A percentile compares a stretch with the other conserved stretches of the same genome.
Evolutionary conservation across 2,113 vertebrate species (phyloP).

Genomic region (Perccottus glenii): DNA sequence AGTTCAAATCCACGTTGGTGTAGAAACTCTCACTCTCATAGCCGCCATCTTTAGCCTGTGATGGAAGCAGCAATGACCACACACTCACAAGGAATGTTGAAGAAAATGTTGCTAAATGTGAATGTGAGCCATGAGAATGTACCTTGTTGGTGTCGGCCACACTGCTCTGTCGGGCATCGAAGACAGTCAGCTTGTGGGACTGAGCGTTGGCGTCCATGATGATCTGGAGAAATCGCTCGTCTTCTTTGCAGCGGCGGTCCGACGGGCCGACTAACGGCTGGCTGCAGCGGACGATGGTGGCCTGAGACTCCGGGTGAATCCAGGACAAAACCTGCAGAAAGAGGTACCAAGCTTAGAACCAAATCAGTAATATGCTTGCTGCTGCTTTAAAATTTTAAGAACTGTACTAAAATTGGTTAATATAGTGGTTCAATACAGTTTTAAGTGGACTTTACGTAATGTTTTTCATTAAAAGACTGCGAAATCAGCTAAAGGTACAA

Average conservation of each 20-base stretch:
- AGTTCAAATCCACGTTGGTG: conserved; percentile 89
- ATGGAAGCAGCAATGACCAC: background rate
- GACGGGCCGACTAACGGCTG: conserved; percentile 91
- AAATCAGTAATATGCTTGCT: too few relatives aligned
- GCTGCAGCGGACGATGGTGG: conserved; percentile 91
- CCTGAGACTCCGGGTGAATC: conserved; percentile 98
- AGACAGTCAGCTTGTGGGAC: conserved; percentile 94
- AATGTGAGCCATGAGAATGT: background rate
- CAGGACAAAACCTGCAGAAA: conserved; percentile 88
- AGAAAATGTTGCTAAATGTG: background rate
- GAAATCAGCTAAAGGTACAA: too few relatives aligned
- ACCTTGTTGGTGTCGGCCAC: conserved; percentile 95
- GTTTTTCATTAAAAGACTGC: too few relatives aligned
- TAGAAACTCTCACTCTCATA: conserved; percentile 93
- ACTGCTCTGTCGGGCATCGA: conserved; percentile 91
- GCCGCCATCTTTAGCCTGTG: conserved; percentile 92
- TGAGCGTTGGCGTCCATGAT: conserved; percentile 98
- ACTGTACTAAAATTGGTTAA: too few relatives aligned
- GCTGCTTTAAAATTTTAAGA: too few relatives aligned
- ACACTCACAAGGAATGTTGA: background rate
- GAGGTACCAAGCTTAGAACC: background rate
- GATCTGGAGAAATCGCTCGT: conserved; percentile 92
- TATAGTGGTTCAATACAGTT: too few relatives aligned
- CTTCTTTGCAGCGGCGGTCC: conserved; percentile 94
- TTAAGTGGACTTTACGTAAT: too few relatives aligned